These are phyloP conservation scores for Lysandra coridon DNA, from an alignment of 2,888 invertebrate genomes.

Conservation along the genomic window DNA sequence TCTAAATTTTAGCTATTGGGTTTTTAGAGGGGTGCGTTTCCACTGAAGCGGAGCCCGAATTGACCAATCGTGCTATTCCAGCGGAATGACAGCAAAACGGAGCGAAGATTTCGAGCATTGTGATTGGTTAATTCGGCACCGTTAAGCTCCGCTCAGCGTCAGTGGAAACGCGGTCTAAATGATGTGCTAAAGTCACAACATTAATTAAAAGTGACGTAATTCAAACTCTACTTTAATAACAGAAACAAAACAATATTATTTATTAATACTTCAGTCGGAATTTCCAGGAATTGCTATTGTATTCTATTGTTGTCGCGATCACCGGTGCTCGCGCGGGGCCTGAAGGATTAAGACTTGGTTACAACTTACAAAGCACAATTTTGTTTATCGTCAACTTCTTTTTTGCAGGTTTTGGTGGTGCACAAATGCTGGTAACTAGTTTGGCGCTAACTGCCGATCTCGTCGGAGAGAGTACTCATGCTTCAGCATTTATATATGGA, in stretches of 20 bases:
- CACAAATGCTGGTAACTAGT: constrained; percentile 92
- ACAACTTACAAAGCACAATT: not conserved
- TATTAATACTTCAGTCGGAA: not conserved
- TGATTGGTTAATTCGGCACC: too few species aligned
- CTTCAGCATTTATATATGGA: constrained; percentile 95
- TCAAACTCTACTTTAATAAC: not conserved
- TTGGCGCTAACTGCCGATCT: constrained; percentile 93
- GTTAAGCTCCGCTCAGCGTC: too few species aligned
- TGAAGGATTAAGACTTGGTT: not conserved
- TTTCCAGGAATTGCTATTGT: too few species aligned
- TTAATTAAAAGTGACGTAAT: not conserved
- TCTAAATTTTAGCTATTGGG: constrained; percentile 34
- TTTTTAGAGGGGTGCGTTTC: not conserved
- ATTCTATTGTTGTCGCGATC: too few species aligned
- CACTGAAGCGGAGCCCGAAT: too few species aligned
- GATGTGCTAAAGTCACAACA: not conserved
- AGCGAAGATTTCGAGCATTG: too few species aligned
- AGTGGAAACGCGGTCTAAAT: too few species aligned
- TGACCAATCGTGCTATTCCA: too few species aligned
- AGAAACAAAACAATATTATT: not conserved
- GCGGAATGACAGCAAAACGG: too few species aligned
- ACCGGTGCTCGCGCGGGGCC: too few species aligned
- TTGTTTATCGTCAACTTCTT: not conserved
- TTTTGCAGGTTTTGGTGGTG: constrained; percentile 86
- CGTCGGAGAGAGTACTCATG: constrained; percentile 90